Evolutionary conservation across 2,113 vertebrate genomes (phyloP), one percentile per base, ranked within the genome.

Genomic region (Craseonycteris thonglongyai): DNA sequence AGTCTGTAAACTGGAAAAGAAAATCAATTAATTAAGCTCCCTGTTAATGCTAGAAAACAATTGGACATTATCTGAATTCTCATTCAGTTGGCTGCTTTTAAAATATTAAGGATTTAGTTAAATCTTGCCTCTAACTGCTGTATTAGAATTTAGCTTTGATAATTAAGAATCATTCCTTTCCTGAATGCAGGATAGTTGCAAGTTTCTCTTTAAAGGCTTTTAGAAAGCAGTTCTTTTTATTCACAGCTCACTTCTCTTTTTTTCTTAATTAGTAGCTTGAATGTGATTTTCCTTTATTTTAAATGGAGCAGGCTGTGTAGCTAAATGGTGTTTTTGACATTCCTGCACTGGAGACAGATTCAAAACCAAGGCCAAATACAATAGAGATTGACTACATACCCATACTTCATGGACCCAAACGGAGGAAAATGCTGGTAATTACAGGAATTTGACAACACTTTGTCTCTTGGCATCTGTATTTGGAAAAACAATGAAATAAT

Each of bases 381-480:
- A 96, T 95, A 97, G 88, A 94, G 33, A 68, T 79, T 96, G 94
- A 95, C 76, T 94, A 30, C 33, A 69, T 88, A 88, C 89, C 91
- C 33, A 69, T 88, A 88, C 89, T 92, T 87, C 72, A 74, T 47
- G 51, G 82, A 38, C 76, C 59, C 72, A 96, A 76, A 95, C 59
- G 7, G 5, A 85, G 95, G 78, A 87, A 96, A 94, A 92, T 78
- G 58, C 49, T 88, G 12, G 92, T 97, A 78, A 93, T 96, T 96
- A 94, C 54, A 95, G 81, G 68, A 93, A 96, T 86, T 89, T 68
- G 1, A 22, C 66, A 80, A 81, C 68, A 93, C 76, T 96, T 95
- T 96, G 86, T 93, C 94, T 97, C 80, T 85, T 90, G 94, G 95
- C 96, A 97, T 97, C 97, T 96, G 90, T 82, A 69, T 93, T 81